phyloP scores from a whole-genome alignment of 2,797 vertebrate species.

The Morus bassanus region DNA sequence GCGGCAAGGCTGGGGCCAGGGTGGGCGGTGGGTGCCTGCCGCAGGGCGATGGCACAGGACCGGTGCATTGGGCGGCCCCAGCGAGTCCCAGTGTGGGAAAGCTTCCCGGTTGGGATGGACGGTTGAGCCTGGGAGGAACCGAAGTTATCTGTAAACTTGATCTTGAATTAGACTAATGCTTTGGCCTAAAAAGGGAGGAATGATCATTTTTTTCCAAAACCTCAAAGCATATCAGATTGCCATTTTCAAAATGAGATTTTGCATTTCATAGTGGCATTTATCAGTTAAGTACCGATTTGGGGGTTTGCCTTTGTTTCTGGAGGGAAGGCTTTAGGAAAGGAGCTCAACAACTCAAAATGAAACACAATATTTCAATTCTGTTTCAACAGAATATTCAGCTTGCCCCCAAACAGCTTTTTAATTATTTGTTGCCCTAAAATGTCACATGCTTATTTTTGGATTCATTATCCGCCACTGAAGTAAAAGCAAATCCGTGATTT shows the following conservation, averaged over 20 bases:
- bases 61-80: background rate
- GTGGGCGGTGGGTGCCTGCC: rapidly evolving
- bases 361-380: background rate
- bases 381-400: background rate
- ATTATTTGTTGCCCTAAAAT: background rate
- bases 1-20: rapidly evolving
- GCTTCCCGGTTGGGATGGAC: background rate
- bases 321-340: background rate
- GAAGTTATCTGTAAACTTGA: background rate
- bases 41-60: rapidly evolving
- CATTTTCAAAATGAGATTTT: background rate
- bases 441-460: background rate
- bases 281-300: background rate
- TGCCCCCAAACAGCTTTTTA: background rate
- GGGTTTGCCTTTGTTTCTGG: background rate
- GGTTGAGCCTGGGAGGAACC: background rate
- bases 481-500: background rate
- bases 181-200: background rate
- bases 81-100: background rate
- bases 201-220: background rate
- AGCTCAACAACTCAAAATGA: rapidly evolving
- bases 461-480: background rate
- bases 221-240: background rate
- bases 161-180: background rate
- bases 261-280: background rate